Conservation (phyloP, 2,113 vertebrate genomes). For the Gallinago paraguaiae region DNA sequence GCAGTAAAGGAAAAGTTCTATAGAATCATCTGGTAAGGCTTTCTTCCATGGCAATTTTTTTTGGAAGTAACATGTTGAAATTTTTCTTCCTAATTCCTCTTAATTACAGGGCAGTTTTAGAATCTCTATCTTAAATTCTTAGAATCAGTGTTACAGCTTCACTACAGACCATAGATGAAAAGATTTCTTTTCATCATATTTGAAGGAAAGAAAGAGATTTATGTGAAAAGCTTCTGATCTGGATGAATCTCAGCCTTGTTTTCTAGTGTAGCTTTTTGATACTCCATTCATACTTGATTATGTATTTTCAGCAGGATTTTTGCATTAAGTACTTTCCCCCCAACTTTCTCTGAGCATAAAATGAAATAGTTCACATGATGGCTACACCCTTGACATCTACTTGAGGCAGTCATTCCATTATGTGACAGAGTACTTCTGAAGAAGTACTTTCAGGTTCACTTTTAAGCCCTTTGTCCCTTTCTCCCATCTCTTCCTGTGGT, state of each 20-base stretch:
- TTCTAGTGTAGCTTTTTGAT: neutral
- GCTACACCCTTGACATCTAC: neutral
- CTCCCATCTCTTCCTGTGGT: neutral
- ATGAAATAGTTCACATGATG: neutral
- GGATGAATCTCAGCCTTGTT: neutral
- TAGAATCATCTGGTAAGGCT: neutral
- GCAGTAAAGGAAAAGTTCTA: neutral
- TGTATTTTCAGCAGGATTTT: neutral
- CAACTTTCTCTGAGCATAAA: neutral
- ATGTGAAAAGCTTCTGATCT: neutral
- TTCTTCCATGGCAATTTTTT: neutral
- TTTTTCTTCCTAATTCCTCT: neutral
- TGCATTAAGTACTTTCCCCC: neutral
- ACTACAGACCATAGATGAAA: neutral
- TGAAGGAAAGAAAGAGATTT: neutral
- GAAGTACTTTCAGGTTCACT: neutral
- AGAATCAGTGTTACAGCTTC: neutral
- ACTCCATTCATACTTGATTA: neutral
- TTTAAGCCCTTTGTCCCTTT: neutral
- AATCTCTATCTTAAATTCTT: neutral
- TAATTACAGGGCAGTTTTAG: neutral
- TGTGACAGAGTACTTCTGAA: neutral
- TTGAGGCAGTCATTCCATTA: neutral
- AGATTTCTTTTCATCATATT: neutral
- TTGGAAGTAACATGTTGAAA: neutral